A percentile compares a stretch with the other conserved stretches of the same genome.
These are phyloP conservation scores for Cremastinae sp. DNA, from an alignment of 2,888 invertebrate genomes.

Conservation along the genomic window DNA sequence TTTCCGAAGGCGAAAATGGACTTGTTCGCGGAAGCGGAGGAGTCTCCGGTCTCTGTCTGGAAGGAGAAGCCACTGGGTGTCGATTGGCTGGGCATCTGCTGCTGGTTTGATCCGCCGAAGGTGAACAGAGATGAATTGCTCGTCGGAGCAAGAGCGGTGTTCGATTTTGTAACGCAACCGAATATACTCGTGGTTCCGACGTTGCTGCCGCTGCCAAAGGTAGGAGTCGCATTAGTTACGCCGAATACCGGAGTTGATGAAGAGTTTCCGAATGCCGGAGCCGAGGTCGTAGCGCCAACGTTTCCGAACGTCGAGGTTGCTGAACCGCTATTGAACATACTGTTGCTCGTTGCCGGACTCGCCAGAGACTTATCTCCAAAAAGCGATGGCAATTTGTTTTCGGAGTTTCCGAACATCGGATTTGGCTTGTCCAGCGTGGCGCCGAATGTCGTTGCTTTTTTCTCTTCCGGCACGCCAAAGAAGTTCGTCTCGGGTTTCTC, in stretches of 20 bases:
- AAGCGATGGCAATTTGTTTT: conserved; percentile 61
- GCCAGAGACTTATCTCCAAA: conserved; percentile 31
- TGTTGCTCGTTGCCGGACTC: conserved; percentile 48
- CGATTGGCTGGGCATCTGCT: conserved; percentile 67
- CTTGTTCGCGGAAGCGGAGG: conserved; percentile 52
- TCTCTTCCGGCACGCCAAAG: conserved; percentile 63
- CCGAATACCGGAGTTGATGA: conserved; percentile 68
- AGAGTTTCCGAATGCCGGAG: conserved; percentile 63
- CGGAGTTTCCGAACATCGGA: conserved; percentile 64
- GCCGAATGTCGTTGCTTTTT: conserved; percentile 63
- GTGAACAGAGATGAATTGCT: conserved; percentile 68
- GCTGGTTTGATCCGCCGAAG: conserved; percentile 68
- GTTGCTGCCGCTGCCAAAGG: conserved; percentile 55
- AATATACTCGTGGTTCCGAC: conserved; percentile 66
- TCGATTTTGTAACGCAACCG: conserved; percentile 34
- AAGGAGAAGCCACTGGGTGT: conserved; percentile 69
- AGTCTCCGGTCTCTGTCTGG: conserved; percentile 60
- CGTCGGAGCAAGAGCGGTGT: conserved; percentile 51
- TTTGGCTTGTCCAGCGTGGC: conserved; percentile 61
- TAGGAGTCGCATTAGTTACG: conserved; percentile 53
- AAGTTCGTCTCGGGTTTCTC: conserved; percentile 61
- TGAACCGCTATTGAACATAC: conserved; percentile 65
- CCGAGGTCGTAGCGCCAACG: conserved; percentile 11
- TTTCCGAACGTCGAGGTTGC: conserved; percentile 44
- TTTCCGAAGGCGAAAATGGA: conserved; percentile 72